phyloP scores from a whole-genome alignment of 2,113 vertebrate species.

The Alosa alosa region DNA sequence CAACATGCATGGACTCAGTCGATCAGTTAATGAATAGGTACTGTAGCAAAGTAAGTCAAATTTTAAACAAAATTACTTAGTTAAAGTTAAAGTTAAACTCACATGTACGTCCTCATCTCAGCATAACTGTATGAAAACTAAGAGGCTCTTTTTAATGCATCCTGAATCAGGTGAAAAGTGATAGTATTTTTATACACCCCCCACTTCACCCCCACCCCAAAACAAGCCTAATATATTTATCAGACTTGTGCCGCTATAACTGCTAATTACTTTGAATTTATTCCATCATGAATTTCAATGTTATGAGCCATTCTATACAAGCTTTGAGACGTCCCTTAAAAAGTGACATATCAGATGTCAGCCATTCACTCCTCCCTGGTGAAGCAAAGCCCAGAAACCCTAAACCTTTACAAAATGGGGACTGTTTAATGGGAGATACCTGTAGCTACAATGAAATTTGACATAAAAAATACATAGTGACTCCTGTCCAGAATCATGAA shows the following conservation, averaged over 20 bases:
- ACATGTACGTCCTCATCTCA: not conserved
- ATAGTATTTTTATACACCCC: not conserved
- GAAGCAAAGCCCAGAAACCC: not conserved
- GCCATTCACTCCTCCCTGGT: not conserved
- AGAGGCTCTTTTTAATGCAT: not conserved
- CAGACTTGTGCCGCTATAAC: not conserved
- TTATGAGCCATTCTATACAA: constrained; percentile 12
- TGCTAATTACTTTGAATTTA: not conserved
- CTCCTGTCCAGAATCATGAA: not conserved
- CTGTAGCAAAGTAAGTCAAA: not conserved
- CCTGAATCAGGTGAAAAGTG: not conserved
- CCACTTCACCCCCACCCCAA: not conserved
- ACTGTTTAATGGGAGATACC: constrained; percentile 9
- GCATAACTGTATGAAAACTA: not conserved
- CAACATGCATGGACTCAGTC: not conserved
- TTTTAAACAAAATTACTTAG: not conserved
- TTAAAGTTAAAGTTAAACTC: not conserved
- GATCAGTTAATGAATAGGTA: not conserved
- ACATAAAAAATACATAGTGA: not conserved
- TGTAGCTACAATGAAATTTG: not conserved
- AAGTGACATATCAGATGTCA: constrained; percentile 5
- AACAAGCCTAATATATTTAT: not conserved
- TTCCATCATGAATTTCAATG: constrained; percentile 9
- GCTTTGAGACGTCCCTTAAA: not conserved
- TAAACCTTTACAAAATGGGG: not conserved